Conservation (phyloP, 2,888 invertebrate species). For the Strigamia maritima region DNA sequence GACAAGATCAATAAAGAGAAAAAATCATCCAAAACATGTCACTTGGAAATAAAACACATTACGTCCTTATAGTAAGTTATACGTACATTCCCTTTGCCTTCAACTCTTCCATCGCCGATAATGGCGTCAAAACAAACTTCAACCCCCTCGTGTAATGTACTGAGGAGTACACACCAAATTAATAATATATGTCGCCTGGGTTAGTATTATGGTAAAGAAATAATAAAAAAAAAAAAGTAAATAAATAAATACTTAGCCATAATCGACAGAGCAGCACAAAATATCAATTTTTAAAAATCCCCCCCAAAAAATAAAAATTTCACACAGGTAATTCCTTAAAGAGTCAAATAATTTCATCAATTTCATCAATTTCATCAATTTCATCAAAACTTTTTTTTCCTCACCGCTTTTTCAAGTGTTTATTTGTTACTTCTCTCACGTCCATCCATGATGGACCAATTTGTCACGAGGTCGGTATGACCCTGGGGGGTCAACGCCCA, state of each 20-base stretch:
- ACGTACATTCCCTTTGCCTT: background rate
- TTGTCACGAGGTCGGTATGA: constrained; percentile 9
- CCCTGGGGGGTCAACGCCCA: background rate
- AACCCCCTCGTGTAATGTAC: background rate
- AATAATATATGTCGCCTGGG: background rate
- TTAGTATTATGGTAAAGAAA: background rate
- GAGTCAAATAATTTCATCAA: no score
- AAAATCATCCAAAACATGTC: background rate
- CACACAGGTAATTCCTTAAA: no score
- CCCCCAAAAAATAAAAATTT: background rate
- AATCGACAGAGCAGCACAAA: background rate
- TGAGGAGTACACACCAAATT: background rate
- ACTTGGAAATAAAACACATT: background rate
- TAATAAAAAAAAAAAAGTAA: background rate
- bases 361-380: no score
- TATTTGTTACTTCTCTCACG: constrained; percentile 5
- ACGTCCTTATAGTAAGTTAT: background rate
- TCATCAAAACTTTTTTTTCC: no score
- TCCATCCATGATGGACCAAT: constrained; percentile 5
- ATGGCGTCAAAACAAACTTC: background rate
- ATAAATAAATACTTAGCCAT: background rate
- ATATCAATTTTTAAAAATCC: background rate
- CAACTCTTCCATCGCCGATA: background rate
- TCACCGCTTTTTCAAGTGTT: background rate
- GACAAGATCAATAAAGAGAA: background rate